These are phyloP conservation scores for Lypha dubia DNA, from an alignment of 2,888 invertebrate genomes.

Conservation along the genomic window DNA sequence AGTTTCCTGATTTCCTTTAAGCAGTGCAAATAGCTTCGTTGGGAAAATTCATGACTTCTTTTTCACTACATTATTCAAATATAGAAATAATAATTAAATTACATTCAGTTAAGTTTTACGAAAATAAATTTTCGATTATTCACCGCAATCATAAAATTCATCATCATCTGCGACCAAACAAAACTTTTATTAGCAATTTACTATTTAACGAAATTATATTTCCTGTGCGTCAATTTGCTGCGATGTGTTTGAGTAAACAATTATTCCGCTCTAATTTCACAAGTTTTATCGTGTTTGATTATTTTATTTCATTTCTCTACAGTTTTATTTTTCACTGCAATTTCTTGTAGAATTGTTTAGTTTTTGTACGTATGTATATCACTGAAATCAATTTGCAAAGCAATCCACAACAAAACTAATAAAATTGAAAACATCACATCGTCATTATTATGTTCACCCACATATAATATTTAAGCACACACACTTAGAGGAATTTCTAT, in stretches of 20 bases:
- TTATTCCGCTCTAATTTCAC: slow-evolving; percentile 54
- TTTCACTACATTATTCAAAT: too few relatives aligned
- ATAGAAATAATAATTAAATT: too few relatives aligned
- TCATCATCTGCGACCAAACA: too few relatives aligned
- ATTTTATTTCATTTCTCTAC: slow-evolving; percentile 38
- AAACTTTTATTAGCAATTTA: too few relatives aligned
- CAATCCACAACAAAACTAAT: slow-evolving; percentile 65
- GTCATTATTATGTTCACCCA: slow-evolving; percentile 1
- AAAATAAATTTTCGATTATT: too few relatives aligned
- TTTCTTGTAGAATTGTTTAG: not conserved
- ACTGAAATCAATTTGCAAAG: slow-evolving; percentile 51
- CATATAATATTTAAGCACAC: not conserved
- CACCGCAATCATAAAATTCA: too few relatives aligned
- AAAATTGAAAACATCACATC: slow-evolving; percentile 59
- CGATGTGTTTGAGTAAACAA: not conserved
- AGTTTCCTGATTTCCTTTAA: too few relatives aligned
- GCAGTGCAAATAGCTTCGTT: too few relatives aligned
- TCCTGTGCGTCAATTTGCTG: not conserved
- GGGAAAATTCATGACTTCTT: too few relatives aligned
- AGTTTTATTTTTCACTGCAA: slow-evolving; percentile 26
- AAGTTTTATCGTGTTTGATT: slow-evolving; percentile 53
- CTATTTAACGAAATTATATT: too few relatives aligned
- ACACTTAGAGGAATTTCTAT: not conserved
- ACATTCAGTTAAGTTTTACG: too few relatives aligned
- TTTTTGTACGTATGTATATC: slow-evolving; percentile 18